Percentiles rank a stretch among this genome's conserved stretches.
Evolutionary conservation across 2,113 vertebrate genomes (phyloP).

Genomic region (Actenoides lindsayi): DNA sequence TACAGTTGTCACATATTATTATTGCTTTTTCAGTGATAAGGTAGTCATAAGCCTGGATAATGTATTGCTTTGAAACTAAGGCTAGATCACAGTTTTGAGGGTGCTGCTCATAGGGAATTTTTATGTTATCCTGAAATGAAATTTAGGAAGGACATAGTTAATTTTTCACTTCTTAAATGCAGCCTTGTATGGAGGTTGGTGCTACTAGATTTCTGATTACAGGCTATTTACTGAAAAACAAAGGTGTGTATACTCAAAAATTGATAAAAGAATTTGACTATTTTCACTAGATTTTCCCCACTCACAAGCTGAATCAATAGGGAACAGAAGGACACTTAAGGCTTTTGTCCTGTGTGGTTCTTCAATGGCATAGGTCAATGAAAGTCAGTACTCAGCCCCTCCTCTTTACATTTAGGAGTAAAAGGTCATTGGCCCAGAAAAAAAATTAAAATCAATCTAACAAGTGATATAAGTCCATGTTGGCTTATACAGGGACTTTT

Average conservation of each 20-base stretch:
- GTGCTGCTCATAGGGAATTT: background rate
- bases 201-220: background rate
- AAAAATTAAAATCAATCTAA: background rate
- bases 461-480: background rate
- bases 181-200: background rate
- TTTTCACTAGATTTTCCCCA: background rate
- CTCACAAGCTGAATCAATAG: background rate
- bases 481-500: background rate
- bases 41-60: background rate
- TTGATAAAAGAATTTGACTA: accelerated
- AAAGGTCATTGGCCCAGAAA: background rate
- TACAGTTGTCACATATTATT: accelerated
- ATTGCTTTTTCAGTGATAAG: background rate
- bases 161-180: background rate
- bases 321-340: background rate
- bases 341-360: background rate
- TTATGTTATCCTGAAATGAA: background rate
- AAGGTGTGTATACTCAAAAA: background rate
- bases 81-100: background rate
- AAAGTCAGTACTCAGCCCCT: background rate
- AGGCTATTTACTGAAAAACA: background rate
- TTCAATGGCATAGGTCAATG: background rate
- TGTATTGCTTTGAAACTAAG: background rate
- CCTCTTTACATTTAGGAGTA: background rate
- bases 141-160: background rate